A percentile compares a stretch with the other conserved stretches of the same genome.
Conservation (phyloP, 2,888 invertebrate species). For the Eulithis testata region DNA sequence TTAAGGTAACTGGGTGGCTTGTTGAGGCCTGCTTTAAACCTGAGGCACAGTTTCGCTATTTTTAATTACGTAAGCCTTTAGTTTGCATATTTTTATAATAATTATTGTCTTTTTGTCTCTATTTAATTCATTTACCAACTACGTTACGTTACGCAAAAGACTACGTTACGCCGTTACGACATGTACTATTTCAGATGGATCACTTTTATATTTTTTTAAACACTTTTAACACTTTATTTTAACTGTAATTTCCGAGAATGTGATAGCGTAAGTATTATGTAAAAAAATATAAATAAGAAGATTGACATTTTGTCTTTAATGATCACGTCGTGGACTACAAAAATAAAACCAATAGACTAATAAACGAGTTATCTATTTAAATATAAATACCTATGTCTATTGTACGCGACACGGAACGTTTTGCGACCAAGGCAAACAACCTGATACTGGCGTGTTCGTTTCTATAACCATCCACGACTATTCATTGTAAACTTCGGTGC, state of each 20-base stretch:
- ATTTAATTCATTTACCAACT: too few species aligned
- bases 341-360: conserved; percentile 13
- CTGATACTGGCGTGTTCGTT: conserved; percentile 46
- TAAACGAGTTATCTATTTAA: neutral
- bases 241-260: too few species aligned
- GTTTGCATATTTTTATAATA: neutral
- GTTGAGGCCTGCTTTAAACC: conserved; percentile 34
- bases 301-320: too few species aligned
- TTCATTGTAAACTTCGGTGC: conserved; percentile 43
- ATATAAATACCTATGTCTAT: conserved; percentile 14
- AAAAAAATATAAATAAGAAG: too few species aligned
- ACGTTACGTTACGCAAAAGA: too few species aligned
- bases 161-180: too few species aligned
- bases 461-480: conserved; percentile 35
- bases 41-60: conserved; percentile 31
- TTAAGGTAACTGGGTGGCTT: conserved; percentile 39
- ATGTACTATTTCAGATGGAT: too few species aligned
- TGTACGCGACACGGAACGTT: conserved; percentile 50
- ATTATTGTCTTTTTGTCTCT: too few species aligned
- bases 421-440: conserved; percentile 54
- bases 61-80: conserved; percentile 5
- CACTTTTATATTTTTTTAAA: too few species aligned
- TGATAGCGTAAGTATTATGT: too few species aligned
- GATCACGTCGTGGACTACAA: neutral
- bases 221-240: too few species aligned